These are phyloP conservation scores for Cyclargus thomasi DNA, from an alignment of 1,140 invertebrate genomes.

Conservation along the genomic window DNA sequence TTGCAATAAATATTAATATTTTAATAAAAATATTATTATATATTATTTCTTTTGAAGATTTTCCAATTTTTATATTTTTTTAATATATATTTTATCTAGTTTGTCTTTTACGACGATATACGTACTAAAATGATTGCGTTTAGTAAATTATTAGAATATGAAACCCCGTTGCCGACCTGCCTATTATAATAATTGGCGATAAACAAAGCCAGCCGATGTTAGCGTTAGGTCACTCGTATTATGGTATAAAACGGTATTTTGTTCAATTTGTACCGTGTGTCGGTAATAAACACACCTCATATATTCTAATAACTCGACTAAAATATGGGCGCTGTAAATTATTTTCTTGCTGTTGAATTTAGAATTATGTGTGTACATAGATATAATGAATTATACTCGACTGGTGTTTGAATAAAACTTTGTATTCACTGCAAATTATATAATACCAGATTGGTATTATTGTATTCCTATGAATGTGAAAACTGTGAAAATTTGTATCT, in stretches of 20 bases:
- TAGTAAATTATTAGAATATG: not conserved
- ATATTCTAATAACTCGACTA: slow-evolving; percentile 7
- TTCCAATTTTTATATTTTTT: not conserved
- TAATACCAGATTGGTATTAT: too few species aligned
- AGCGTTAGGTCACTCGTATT: not conserved
- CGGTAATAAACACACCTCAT: slow-evolving; percentile 5
- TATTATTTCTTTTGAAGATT: not conserved
- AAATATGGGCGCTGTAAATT: not conserved
- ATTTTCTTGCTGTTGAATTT: not conserved
- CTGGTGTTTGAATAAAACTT: not conserved
- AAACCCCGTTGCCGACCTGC: not conserved
- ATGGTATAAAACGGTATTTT: slow-evolving; percentile 8
- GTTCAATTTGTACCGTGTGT: slow-evolving; percentile 4
- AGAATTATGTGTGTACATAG: not conserved
- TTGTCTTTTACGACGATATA: not conserved
- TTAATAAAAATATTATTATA: not conserved
- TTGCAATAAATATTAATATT: not conserved
- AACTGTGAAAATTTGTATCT: too few species aligned
- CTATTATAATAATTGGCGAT: slow-evolving; percentile 7
- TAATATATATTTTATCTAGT: not conserved
- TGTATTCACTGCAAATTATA: not conserved
- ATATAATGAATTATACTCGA: not conserved
- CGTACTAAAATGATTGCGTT: not conserved
- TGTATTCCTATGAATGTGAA: too few species aligned
- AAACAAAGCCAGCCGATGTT: not conserved